Base-by-base conservation (phyloP, 2,888 invertebrate genomes). In the Tipula unca region DNA sequence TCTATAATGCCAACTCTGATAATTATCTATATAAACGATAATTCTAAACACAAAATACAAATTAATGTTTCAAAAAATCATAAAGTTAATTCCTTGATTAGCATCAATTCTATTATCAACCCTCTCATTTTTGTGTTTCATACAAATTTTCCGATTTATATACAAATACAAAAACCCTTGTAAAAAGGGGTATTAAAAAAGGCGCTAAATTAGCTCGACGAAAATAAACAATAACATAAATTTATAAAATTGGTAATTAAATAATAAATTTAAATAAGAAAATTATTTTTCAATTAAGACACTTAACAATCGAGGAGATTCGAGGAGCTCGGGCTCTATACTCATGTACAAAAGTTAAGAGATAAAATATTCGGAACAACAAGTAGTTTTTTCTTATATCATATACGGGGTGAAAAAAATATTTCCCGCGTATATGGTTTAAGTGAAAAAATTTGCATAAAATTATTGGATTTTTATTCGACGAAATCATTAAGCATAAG, bases 251-350 rank as follows among this genome's bases (percentile, higher is more conserved):
- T 54, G 5, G 25, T 69, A 69, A 69, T 25, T 69, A 20, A 69
- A 69, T 69, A 69, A 69, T 69, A 20, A 69, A 69, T 69, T 25
- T 25, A 69, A 69, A 69, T 69, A 69, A 69, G 69, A 69, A 69
- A 69, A 69, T 69, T 69, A 69, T 69, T 69, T 69, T 69, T 69
- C 69, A 69, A 69, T 69, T 69, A 69, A 69, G 69, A 69, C 69
- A 69, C 69, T 69, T 69, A 69, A 69, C 69, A 69, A 69, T 25
- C 25, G 25, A 25, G 25, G 25, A 69, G 69, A 3, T 69, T 69
- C 48, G 5, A 10, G n/a, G n/a, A 17, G 48, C 48, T 48, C 10
- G 25, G 8, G 48, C n/a, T 48, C 25, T 2, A 25, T 25, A 69
- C 10, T 25, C 6, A 69, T 69, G 1, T 25, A 10, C 69, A 69